Percentiles rank a stretch among this genome's conserved stretches.
Evolutionary conservation across 2,113 vertebrate species (phyloP).

Genomic region (Boulengeromyrus knoepffleri): DNA sequence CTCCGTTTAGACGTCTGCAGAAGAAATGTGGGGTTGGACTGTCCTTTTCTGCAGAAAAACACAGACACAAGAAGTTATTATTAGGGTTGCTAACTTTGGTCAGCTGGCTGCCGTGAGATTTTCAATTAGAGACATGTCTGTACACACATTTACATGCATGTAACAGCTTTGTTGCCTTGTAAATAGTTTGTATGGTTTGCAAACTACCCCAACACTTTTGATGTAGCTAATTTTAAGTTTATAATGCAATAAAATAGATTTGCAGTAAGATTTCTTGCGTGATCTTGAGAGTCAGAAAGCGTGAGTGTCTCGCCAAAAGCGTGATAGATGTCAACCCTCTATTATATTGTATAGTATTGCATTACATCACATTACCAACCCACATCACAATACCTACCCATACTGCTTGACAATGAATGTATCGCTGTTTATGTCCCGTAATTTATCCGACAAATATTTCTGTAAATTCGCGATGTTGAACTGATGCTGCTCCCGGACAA

Average conservation of each 20-base stretch:
- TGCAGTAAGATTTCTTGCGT: neutral
- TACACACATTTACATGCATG: neutral
- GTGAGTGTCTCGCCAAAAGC: neutral
- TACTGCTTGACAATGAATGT: slow-evolving; percentile 67
- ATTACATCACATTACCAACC: neutral
- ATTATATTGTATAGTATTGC: neutral
- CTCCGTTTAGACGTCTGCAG: slow-evolving; percentile 62
- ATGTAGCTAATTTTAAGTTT: neutral
- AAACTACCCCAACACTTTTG: neutral
- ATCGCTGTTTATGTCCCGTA: slow-evolving; percentile 50
- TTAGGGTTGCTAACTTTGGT: neutral
- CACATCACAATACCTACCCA: slow-evolving; percentile 64
- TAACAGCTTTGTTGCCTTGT: neutral
- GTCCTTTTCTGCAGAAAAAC: slow-evolving; percentile 63
- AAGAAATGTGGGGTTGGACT: slow-evolving; percentile 88
- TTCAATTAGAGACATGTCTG: neutral
- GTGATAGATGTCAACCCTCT: neutral
- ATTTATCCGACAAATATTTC: slow-evolving; percentile 53
- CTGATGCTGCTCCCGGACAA: slow-evolving; percentile 64
- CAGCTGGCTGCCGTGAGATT: neutral
- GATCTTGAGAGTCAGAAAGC: neutral
- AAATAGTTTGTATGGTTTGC: neutral
- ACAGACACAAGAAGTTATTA: neutral
- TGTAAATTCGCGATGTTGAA: slow-evolving; percentile 62
- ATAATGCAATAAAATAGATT: neutral